phyloP scores from a whole-genome alignment of 2,797 vertebrate genomes.

The Telmatherina bonti region DNA sequence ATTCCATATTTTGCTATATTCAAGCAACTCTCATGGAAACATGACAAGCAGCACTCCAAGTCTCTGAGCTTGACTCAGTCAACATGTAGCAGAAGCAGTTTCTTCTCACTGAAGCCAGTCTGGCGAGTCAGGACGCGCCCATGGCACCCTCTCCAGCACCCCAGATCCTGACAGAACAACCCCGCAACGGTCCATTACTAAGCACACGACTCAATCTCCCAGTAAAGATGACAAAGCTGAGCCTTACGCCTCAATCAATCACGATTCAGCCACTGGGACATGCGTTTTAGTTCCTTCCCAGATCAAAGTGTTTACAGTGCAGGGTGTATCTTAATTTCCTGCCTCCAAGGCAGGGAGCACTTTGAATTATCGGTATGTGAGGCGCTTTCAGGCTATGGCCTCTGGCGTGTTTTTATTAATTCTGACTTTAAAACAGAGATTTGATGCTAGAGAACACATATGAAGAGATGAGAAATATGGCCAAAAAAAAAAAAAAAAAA shows the following conservation, averaged over 20 bases:
- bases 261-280: neutral
- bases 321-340: conserved; percentile 33
- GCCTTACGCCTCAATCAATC: conserved; percentile 7
- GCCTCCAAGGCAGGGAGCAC: conserved; percentile 36
- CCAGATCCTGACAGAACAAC: conserved; percentile 40
- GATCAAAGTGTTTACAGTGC: conserved; percentile 56
- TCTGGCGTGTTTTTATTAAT: conserved; percentile 31
- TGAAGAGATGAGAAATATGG: neutral
- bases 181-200: conserved; percentile 24
- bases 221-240: conserved; percentile 26
- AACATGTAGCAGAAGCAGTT: conserved; percentile 30
- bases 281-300: conserved; percentile 40
- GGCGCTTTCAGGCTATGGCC: conserved; percentile 36
- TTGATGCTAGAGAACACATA: neutral
- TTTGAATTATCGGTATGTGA: conserved; percentile 58
- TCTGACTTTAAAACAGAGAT: conserved; percentile 6
- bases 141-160: conserved; percentile 63
- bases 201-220: conserved; percentile 21
- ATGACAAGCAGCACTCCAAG: neutral
- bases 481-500: neutral
- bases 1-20: neutral
- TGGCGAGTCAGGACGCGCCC: conserved; percentile 74
- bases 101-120: conserved; percentile 29
- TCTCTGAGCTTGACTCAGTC: conserved; percentile 21
- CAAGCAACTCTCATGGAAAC: neutral